These are phyloP conservation scores for Ictalurus furcatus DNA, from an alignment of 2,113 vertebrate species.

Conservation along the genomic window DNA sequence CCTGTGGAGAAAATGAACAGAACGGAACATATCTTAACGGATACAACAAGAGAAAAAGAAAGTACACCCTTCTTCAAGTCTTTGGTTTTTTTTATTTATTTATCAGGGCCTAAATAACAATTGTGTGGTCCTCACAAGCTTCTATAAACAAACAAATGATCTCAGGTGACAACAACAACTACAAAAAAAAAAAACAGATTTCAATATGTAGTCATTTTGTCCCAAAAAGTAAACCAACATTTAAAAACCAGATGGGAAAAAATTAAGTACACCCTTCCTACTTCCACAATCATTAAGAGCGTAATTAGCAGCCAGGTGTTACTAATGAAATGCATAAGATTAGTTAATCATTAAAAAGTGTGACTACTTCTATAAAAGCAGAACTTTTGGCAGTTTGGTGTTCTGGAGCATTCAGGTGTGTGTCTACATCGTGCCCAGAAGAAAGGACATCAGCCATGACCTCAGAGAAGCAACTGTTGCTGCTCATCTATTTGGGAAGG, in stretches of 20 bases:
- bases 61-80: background rate
- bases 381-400: too few relatives aligned
- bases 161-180: background rate
- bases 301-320: too few relatives aligned
- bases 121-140: background rate
- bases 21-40: background rate
- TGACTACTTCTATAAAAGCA: too few relatives aligned
- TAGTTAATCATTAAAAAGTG: too few relatives aligned
- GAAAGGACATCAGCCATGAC: too few relatives aligned
- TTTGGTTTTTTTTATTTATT: background rate
- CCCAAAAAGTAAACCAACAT: background rate
- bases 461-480: background rate
- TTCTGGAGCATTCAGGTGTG: too few relatives aligned
- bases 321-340: too few relatives aligned
- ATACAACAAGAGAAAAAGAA: background rate
- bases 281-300: background rate
- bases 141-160: background rate
- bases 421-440: too few relatives aligned
- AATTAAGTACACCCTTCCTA: background rate
- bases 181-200: background rate
- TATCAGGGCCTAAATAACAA: background rate
- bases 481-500: background rate
- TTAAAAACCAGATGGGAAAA: background rate
- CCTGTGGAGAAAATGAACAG: slow-evolving; percentile 71
- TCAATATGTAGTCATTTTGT: background rate